These are phyloP conservation scores for Puntigrus tetrazona DNA, from an alignment of 2,113 vertebrate genomes.

Conservation along the genomic window DNA sequence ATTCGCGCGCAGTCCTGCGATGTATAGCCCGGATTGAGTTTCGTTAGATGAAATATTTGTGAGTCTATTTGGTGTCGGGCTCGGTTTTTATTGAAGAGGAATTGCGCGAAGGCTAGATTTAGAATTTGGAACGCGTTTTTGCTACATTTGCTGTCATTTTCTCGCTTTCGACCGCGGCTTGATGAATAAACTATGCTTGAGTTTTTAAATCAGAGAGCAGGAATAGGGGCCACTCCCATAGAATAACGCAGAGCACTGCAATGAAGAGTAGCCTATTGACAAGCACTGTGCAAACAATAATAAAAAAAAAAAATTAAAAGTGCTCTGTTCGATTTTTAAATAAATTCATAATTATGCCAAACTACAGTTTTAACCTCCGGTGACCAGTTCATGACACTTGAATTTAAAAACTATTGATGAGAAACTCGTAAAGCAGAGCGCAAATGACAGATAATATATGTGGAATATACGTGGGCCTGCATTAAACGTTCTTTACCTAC, in stretches of 20 bases:
- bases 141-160: background rate
- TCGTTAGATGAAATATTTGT: background rate
- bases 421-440: background rate
- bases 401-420: background rate
- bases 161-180: conserved; percentile 5
- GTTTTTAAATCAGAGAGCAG: conserved; percentile 21
- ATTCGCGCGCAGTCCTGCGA: background rate
- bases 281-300: too few relatives aligned
- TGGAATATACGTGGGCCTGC: background rate
- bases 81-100: background rate
- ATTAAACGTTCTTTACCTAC: background rate
- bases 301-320: too few relatives aligned
- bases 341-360: background rate
- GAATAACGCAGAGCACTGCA: background rate
- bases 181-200: background rate
- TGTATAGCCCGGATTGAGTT: background rate
- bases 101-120: background rate
- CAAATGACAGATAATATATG: background rate
- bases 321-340: background rate
- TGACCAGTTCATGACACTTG: background rate
- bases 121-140: background rate
- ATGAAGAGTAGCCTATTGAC: background rate
- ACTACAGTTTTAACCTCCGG: background rate
- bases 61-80: background rate
- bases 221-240: conserved; percentile 45